These are phyloP conservation scores for Diphyllodes magnificus DNA, from an alignment of 2,113 vertebrate genomes.

Conservation along the genomic window DNA sequence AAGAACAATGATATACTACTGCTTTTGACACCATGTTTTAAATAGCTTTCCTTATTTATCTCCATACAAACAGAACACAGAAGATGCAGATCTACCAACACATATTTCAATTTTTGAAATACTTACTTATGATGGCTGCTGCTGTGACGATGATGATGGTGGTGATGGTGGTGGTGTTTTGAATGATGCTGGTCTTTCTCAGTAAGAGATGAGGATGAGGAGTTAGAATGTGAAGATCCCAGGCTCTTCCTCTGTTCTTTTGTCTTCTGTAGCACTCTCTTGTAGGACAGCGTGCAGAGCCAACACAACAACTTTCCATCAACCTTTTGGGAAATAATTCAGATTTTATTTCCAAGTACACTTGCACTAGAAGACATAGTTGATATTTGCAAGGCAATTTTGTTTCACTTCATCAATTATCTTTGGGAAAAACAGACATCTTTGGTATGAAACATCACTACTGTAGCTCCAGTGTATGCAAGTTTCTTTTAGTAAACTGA, in stretches of 20 bases:
- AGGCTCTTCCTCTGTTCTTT: constrained; percentile 96
- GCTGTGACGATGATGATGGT: constrained; percentile 88
- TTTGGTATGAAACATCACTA: not conserved
- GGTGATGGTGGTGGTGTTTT: constrained; percentile 87
- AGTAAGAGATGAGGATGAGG: constrained; percentile 84
- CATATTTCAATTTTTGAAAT: not conserved
- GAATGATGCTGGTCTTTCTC: constrained; percentile 94
- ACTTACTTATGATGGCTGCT: constrained; percentile 90
- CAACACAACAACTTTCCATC: constrained; percentile 97
- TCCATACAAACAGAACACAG: not conserved
- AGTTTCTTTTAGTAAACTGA: not conserved
- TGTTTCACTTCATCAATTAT: not conserved
- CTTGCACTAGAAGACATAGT: not conserved
- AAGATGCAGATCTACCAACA: not conserved
- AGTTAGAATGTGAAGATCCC: constrained; percentile 90
- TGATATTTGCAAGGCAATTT: not conserved
- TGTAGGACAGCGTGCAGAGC: constrained; percentile 96
- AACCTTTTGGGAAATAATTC: constrained; percentile 78
- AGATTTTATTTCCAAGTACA: not conserved
- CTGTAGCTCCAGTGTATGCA: not conserved
- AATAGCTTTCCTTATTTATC: not conserved
- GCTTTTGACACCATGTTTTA: not conserved
- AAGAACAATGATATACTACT: not conserved
- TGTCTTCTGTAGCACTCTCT: constrained; percentile 96
- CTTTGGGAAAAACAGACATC: not conserved